Base-by-base conservation (phyloP, 2,797 vertebrate species). In the Cuniculus paca region DNA sequence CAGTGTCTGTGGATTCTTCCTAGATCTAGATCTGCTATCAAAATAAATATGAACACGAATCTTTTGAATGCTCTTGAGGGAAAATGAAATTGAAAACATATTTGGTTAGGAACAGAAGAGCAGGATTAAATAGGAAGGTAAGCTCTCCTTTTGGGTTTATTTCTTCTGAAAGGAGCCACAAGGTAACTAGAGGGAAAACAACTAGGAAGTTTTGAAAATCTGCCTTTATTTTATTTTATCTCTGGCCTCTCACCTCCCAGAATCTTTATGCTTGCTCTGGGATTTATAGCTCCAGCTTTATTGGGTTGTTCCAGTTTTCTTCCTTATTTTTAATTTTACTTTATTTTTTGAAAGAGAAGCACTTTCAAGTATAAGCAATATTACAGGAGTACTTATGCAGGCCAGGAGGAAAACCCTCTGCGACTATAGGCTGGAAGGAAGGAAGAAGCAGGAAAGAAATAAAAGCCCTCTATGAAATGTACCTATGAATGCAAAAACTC, bases 51-150 rank as follows among this genome's bases (percentile, higher is more conserved):
- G n/a, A 56, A 31, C 16, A 28, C 20, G 36, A 34, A 28, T 90
- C 12, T 95, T 90, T 78, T 70, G 72, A 91, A 39, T 58, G 56
- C 50, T 87, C 26, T 92, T 95, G 56, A 85, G 72, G 63, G 42
- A 54, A 14, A 92, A 94, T 63, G 22, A 92, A 94, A 92, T 74
- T 0, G 2, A 54, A 88, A 65, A 20, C 13, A 0, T 65, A 65
- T 82, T 90, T 93, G n/a, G 63, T 95, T 89, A 94, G 82, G 24
- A 63, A 28, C 45, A 56, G 36, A 45, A 88, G 28, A 91, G 39
- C n/a, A 75, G 34, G 6, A 28, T 91, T 28, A 60, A 74, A 36
- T 1, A 70, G 56, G 56, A 94, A 85, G 39, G 24, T 19, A 68
- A 16, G 3, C 42, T 78, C 36, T 84, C 74, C n/a, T 68, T 91